Conservation (phyloP, 2,797 vertebrate species). For the Furcifer pardalis region DNA sequence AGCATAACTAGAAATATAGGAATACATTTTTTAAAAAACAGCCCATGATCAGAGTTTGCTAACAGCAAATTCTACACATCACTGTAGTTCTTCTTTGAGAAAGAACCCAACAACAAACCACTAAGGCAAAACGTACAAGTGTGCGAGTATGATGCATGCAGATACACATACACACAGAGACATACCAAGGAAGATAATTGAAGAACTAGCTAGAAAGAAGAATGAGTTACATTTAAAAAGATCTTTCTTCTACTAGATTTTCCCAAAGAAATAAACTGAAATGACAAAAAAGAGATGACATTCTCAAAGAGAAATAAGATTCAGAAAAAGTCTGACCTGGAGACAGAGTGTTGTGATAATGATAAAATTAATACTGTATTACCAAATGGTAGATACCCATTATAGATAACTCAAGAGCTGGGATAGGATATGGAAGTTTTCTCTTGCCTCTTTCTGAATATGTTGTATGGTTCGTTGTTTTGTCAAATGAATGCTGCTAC, state of each 20-base stretch:
- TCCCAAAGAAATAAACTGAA: not conserved
- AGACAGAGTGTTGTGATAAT: conserved; percentile 13
- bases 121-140: not conserved
- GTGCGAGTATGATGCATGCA: no score
- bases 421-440: conserved; percentile 31
- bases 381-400: not conserved
- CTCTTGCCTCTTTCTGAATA: not conserved
- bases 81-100: not conserved
- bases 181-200: not conserved
- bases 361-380: not conserved
- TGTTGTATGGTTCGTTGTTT: not conserved
- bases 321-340: conserved; percentile 18
- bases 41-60: not conserved
- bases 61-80: not conserved
- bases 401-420: not conserved
- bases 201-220: not conserved
- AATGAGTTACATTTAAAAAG: not conserved
- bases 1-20: not conserved
- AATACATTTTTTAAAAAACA: not conserved
- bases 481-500: not conserved
- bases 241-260: not conserved
- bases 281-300: not conserved
- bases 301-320: conserved; percentile 39
- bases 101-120: not conserved
- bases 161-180: not conserved